These are phyloP conservation scores for Labia minor DNA, from an alignment of 2,888 invertebrate species.

Conservation along the genomic window DNA sequence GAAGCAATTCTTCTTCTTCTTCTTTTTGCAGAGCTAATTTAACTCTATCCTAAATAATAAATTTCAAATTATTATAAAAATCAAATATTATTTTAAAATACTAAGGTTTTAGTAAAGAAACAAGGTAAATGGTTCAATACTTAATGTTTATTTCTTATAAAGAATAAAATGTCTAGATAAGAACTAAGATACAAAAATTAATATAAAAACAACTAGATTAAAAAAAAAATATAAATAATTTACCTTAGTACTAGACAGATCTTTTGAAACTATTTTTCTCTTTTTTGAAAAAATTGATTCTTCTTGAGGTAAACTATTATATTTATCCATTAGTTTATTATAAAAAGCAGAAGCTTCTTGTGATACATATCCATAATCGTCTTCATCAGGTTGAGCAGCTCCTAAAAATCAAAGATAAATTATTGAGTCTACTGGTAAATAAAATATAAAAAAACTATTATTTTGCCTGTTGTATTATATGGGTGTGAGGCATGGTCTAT, in stretches of 20 bases:
- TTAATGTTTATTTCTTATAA: no score
- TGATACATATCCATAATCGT: conserved; percentile 84
- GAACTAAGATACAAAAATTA: no score
- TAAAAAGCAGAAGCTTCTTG: conserved; percentile 71
- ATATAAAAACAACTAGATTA: no score
- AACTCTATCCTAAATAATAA: conserved; percentile 47
- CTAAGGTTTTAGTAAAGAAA: no score
- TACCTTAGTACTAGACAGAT: conserved; percentile 41
- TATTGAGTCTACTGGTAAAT: no score
- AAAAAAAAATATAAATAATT: no score
- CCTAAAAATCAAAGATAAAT: conserved; percentile 34
- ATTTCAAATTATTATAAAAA: no score
- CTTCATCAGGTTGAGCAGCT: conserved; percentile 72
- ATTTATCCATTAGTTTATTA: conserved; percentile 72
- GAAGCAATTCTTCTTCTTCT: conserved; percentile 58
- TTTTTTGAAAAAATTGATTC: conserved; percentile 28
- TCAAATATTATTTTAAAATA: no score
- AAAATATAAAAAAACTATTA: background rate
- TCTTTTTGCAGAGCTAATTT: conserved; percentile 60
- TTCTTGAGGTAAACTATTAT: conserved; percentile 57
- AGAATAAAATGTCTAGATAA: no score
- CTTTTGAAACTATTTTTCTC: conserved; percentile 36
- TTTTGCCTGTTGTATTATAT: no score
- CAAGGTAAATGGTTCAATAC: no score
- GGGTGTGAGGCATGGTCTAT: no score